Base-by-base conservation (phyloP, 2,888 invertebrate species). In the Melieria omissa region DNA sequence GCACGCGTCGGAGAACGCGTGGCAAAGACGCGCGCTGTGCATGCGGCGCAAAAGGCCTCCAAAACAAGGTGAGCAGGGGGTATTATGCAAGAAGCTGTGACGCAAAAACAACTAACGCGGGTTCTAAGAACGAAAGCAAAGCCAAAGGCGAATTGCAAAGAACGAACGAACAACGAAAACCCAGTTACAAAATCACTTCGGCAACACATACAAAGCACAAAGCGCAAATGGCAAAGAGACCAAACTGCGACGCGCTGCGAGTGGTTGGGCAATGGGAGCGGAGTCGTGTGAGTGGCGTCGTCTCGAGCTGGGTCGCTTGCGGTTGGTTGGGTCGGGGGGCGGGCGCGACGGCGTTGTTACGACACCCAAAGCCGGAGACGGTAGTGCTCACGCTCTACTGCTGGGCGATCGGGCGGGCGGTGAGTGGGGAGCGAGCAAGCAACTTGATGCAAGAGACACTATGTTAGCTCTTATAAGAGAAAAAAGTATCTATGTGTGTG, bases 361-460 rank as follows among this genome's bases (percentile, higher is more conserved):
- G 81, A 81, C 81, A 81, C 81, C 80, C 77, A 73, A 76, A 77
- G 47, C 49, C 65, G 29, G 29, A 29, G 29, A 29, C 29, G 29
- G 29, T 2, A 29, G 29, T 29, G 29, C 29, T 29, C 29, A 29
- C 29, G 29, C 29, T 29, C 1, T 0, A 29, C 29, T 29, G 29
- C 1, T 29, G 29, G 29, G 29, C 29, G 29, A 3, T 29, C 1
- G 29, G 29, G 29, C 29, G 29, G 0, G 29, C 29, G 29, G 29
- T 29, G 29, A 3, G 29, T 29, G 29, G 29, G 29, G 29, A 29
- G 29, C 29, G 29, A 29, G 29, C 29, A 29, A 29, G 29, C 29
- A 29, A 29, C 29, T 29, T 29, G 29, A 29, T 29, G 29, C 29
- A 29, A 29, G 29, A 29, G 29, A 0, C 29, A 29, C 29, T 29